Evolutionary conservation across 1,140 invertebrate genomes (phyloP), one percentile per base, ranked within the genome.

Genomic region (Lanistes nyassanus): DNA sequence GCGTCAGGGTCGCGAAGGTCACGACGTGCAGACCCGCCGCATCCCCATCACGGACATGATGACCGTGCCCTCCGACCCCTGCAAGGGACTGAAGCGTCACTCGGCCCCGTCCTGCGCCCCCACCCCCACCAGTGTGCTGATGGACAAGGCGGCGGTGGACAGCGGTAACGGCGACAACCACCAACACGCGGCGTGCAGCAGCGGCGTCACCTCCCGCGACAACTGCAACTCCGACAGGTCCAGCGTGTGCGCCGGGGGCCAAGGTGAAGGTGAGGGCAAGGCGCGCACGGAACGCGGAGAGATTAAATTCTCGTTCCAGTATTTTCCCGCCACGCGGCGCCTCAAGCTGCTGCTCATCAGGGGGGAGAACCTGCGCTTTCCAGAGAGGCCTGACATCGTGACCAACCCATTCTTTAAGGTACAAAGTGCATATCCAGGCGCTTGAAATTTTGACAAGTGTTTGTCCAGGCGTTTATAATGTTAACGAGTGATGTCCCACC

Each of bases 221-320:
- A 72, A 56, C 70, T 31, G 68, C 36, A 21, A 21, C 51, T 42
- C 68, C 53, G 51, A 67, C 29, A 29, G 21, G 36, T 81, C 80
- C 16, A 74, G 76, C 55, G 51, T 70, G 1, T 21, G 39, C 23
- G 11, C 26, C 16, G 42, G 42, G 42, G 42, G 21, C 19, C 19
- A 19, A 19, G 60, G 37, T 34, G 68, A 69, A 29, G 47, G 47
- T 11, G 37, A 53, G 9, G 39, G 31, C 29, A 76, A 77, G 37
- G 62, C 74, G 21, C 70, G 47, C 51, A 82, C 86, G 2, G 82
- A 84, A 74, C 69, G 83, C 36, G 87, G 87, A 1, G 87, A 88
- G 69, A 62, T 87, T 1, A 88, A 88, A 75, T 86, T 88, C 72
- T 84, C 85, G 37, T 84, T 88, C 71, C 84, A 86, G 47, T 87